Base-by-base conservation (phyloP, 2,888 invertebrate genomes). In the Synanthedon andrenaeformis region DNA sequence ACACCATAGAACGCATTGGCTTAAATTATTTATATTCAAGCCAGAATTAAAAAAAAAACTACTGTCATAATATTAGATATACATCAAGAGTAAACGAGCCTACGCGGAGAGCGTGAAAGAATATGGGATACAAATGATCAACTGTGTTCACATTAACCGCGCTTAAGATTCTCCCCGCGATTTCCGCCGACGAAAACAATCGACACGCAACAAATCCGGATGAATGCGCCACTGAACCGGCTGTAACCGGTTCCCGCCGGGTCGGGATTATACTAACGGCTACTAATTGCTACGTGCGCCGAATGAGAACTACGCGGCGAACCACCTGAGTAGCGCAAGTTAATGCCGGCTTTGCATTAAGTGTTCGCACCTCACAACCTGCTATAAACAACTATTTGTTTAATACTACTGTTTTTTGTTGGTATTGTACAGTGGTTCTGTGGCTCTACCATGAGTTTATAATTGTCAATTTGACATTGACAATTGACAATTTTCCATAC, bases 191-290 rank as follows among this genome's bases (percentile, higher is more conserved):
- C 73, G 72, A 75, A 77, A 78, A 77, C 76, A 78, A 83, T 82
- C 79, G 79, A 74, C 82, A 80, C 77, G 75, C 72, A 76, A 82
- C 83, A 79, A 82, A 82, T 82, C 76, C 72, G 76, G 67, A 59
- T 63, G 63, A 64, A 65, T 60, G 59, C 55, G 57, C 63, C 53
- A 53, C 58, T 56, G 53, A 62, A 66, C 65, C 63, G 62, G 61
- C 63, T 66, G 66, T 64, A 69, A 64, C 70, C 64, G 65, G 64
- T 64, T 59, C 49, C 10, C 45, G 14, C 45, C 14, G 50, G 41
- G 28, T 35, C 51, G 72, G 70, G 74, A 76, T 80, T 76, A 76
- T 71, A 69, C 70, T 74, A 77, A 78, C 76, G 69, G 67, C 65
- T 67, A 71, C 75, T 81, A 82, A 83, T 83, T 82, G 78, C 70